Percentiles rank a stretch among this genome's conserved stretches.
phyloP scores from a whole-genome alignment of 2,888 invertebrate species.

The Drosophila subquinaria region DNA sequence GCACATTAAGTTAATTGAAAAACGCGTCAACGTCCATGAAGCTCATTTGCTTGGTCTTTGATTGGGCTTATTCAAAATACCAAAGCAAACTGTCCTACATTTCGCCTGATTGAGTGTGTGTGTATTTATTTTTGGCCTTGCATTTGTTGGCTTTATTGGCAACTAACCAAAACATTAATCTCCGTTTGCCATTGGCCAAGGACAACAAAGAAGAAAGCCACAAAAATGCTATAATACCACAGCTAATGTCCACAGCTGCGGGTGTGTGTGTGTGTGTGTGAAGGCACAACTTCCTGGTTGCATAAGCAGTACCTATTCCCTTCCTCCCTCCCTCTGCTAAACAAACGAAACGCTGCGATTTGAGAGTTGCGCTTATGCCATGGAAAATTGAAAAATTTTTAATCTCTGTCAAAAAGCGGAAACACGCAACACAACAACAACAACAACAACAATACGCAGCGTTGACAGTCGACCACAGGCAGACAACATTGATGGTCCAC shows the following conservation, averaged over 20 bases:
- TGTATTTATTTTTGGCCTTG: conserved; percentile 17
- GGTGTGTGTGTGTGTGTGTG: conserved; percentile 9
- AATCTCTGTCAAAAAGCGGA: conserved; percentile 77
- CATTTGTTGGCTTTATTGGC: conserved; percentile 64
- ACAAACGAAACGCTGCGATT: conserved; percentile 51
- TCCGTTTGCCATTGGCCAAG: conserved; percentile 82
- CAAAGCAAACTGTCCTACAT: conserved; percentile 23
- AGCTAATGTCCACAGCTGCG: conserved; percentile 39
- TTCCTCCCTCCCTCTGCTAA: conserved; percentile 29
- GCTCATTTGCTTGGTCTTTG: conserved; percentile 57
- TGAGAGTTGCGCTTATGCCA: conserved; percentile 47
- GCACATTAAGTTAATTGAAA: conserved; percentile 81
- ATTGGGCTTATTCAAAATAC: conserved; percentile 56
- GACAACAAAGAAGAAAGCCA: conserved; percentile 55
- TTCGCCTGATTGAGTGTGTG: neutral
- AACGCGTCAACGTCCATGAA: conserved; percentile 60
- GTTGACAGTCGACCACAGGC: conserved; percentile 69
- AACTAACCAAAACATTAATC: conserved; percentile 81
- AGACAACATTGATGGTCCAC: conserved; percentile 25
- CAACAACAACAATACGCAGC: conserved; percentile 34
- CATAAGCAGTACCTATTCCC: conserved; percentile 36
- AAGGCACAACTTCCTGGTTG: conserved; percentile 34
- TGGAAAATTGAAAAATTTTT: conserved; percentile 72
- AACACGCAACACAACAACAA: conserved; percentile 65
- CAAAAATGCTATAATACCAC: conserved; percentile 45